Evolutionary conservation across 2,888 invertebrate species (phyloP), one percentile per base, ranked within the genome.

Genomic region (Serrognathus titanus): DNA sequence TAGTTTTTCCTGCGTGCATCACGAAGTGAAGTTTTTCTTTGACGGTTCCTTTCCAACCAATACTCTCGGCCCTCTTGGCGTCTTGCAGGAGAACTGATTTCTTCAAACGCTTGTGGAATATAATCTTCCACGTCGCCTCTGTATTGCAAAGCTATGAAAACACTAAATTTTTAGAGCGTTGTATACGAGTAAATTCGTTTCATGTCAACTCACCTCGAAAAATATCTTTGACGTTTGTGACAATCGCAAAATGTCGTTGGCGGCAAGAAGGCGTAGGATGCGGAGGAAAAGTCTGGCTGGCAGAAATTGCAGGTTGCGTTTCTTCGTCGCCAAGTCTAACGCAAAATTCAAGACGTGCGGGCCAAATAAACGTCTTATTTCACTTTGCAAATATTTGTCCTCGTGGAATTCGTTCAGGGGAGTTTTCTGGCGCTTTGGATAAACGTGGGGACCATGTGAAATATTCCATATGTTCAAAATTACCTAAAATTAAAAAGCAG

Each of bases 381-480:
- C 71, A 39, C 65, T 64, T 52, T 70, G 71, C 4, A 69, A 56
- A 11, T 55, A 49, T 49, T 63, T 68, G 50, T 73, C 69, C 2
- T 64, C 46, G 13, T 56, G 43, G 41, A 74, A 68, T 31, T 74
- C 70, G 11, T 68, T 65, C 13, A 71, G 38, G 10, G 54, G 12
- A 6, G 62, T 59, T 39, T 48, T 61, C 4, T 62, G 59, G 45
- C 66, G 64, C 55, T 65, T 65, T 0, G 72, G 72, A 53, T 64
- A 70, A 6, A 68, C 64, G 48, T 69, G 69, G 5, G 69, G 68
- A 0, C 71, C 70, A 51, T 64, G 65, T 5, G 69, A 63, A 52
- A 71, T 63, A 50, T 68, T 68, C 72, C 72, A 72, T 31, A 66
- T 63, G 52, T 70, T 69, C 48, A 71, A 53, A 47, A 66, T 64